Conservation (phyloP, 2,113 vertebrate species). For the Microcebus tavaratra region DNA sequence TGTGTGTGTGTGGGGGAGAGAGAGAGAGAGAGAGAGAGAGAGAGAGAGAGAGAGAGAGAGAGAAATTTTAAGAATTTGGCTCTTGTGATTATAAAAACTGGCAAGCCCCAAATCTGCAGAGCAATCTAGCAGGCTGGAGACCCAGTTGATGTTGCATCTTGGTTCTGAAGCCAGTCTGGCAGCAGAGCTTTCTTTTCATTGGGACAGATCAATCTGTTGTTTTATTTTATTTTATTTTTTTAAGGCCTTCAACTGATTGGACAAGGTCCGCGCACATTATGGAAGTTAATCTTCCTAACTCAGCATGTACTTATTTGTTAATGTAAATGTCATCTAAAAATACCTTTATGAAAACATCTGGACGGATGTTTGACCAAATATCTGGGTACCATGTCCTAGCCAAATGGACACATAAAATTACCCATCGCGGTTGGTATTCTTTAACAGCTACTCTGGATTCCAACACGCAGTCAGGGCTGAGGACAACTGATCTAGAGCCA, state of each 20-base stretch:
- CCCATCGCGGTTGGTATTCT: background rate
- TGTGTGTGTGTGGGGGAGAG: background rate
- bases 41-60: background rate
- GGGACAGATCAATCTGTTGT: background rate
- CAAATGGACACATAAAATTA: background rate
- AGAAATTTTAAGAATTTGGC: background rate
- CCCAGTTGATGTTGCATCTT: background rate
- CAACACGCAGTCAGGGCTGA: background rate
- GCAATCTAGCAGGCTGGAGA: background rate
- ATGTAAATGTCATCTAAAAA: background rate
- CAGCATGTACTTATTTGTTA: background rate
- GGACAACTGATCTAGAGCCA: background rate
- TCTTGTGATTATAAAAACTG: background rate
- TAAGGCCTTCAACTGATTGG: background rate
- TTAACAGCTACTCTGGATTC: background rate
- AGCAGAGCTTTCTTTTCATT: too few relatives aligned
- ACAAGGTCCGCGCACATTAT: background rate
- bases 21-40: background rate
- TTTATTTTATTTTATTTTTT: background rate
- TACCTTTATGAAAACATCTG: background rate
- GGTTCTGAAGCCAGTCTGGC: background rate
- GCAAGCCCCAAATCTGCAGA: background rate
- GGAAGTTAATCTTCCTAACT: background rate
- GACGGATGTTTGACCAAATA: background rate
- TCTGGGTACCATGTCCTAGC: background rate